Evolutionary conservation across 1,140 invertebrate genomes (phyloP).

Genomic region (Cydia splendana): DNA sequence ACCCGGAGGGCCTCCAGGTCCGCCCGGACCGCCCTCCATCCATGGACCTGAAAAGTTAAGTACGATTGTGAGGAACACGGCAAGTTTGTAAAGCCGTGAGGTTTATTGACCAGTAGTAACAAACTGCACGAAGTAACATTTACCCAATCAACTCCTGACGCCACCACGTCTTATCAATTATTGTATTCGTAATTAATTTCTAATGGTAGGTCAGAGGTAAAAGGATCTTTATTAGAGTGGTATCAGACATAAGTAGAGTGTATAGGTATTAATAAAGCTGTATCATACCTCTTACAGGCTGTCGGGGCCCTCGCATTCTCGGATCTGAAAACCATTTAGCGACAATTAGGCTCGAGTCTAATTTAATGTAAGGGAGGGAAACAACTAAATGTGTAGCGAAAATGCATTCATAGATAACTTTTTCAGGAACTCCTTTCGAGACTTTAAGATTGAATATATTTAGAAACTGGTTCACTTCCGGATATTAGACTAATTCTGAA

Average conservation of each 20-base stretch:
- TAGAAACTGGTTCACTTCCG: too few species aligned
- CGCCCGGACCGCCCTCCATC: slow-evolving; percentile 63
- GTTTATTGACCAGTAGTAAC: not conserved
- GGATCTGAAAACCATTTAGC: slow-evolving; percentile 69
- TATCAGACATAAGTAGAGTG: not conserved
- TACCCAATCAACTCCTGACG: not conserved
- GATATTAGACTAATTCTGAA: too few species aligned
- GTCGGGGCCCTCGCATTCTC: slow-evolving; percentile 73
- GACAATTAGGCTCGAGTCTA: slow-evolving; percentile 35
- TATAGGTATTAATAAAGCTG: not conserved
- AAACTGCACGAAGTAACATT: not conserved
- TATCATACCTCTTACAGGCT: slow-evolving; percentile 62
- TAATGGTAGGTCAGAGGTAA: not conserved
- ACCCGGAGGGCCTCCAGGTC: slow-evolving; percentile 55
- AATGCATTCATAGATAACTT: too few species aligned
- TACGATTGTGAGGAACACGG: not conserved
- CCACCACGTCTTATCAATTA: too few species aligned
- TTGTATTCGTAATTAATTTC: too few species aligned
- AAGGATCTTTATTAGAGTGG: not conserved
- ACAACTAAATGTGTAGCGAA: too few species aligned
- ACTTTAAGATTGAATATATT: too few species aligned
- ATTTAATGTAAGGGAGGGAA: not conserved
- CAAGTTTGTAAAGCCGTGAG: not conserved
- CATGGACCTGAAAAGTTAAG: slow-evolving; percentile 70
- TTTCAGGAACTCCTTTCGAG: too few species aligned